Conservation (phyloP, 2,888 invertebrate genomes). For the Frankliniella intonsa region DNA sequence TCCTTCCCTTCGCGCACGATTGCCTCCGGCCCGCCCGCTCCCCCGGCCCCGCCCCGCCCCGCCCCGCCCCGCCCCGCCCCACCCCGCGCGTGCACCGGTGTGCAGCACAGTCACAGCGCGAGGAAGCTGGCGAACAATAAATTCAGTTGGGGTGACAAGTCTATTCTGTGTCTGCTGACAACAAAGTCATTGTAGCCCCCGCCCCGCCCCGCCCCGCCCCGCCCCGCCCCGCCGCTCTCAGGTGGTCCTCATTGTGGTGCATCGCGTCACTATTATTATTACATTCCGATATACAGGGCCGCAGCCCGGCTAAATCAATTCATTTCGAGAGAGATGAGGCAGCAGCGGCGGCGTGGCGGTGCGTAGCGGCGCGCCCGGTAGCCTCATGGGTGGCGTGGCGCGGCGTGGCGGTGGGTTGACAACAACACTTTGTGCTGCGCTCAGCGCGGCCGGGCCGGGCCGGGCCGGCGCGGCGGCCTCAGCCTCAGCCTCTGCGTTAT, state of each 20-base stretch:
- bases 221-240: not conserved
- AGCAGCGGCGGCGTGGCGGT: not conserved
- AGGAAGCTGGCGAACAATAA: conserved; percentile 11
- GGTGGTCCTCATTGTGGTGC: conserved; percentile 7
- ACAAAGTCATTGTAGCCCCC: not conserved
- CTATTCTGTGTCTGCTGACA: conserved; percentile 15
- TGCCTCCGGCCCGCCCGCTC: not conserved
- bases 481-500: too few relatives aligned
- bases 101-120: not conserved
- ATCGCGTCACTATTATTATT: not conserved
- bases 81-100: not conserved
- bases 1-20: not conserved
- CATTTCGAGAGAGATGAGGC: not conserved
- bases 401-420: too few relatives aligned
- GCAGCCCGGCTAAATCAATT: not conserved
- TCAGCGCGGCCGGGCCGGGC: too few relatives aligned
- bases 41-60: not conserved
- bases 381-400: too few relatives aligned
- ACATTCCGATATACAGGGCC: not conserved
- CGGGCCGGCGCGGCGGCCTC: too few relatives aligned
- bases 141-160: conserved; percentile 9
- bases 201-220: not conserved
- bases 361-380: not conserved
- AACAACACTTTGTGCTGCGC: too few relatives aligned
- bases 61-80: not conserved